A percentile compares a stretch with the other conserved stretches of the same genome.
Conservation (phyloP, 2,113 vertebrate species). For the Rhegmatorhina hoffmannsi region DNA sequence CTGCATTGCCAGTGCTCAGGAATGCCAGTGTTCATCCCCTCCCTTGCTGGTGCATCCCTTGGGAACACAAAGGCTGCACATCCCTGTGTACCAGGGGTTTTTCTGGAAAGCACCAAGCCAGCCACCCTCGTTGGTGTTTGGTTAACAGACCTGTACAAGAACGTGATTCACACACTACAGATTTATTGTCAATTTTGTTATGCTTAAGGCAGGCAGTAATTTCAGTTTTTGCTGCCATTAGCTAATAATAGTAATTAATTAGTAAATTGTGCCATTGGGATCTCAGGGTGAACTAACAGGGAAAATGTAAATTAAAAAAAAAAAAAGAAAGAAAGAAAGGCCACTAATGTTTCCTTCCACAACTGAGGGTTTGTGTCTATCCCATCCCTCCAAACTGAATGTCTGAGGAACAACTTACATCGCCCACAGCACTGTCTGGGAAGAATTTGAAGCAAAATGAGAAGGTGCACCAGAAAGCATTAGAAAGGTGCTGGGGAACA, state of each 20-base stretch:
- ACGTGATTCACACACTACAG: conserved; percentile 54
- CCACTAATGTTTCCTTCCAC: conserved; percentile 56
- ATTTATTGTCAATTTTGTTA: conserved; percentile 73
- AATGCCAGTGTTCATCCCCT: background rate
- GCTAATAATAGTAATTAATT: conserved; percentile 84
- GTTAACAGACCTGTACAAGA: conserved; percentile 1
- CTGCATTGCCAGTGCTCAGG: background rate
- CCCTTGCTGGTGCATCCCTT: background rate
- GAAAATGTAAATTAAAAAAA: conserved; percentile 71
- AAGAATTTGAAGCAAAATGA: conserved; percentile 46
- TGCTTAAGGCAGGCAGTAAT: conserved; percentile 77
- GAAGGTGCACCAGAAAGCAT: conserved; percentile 45
- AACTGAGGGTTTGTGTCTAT: conserved; percentile 49
- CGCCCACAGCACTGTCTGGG: conserved; percentile 53
- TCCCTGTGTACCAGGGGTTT: background rate
- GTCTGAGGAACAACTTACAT: conserved; percentile 62
- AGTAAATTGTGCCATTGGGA: conserved; percentile 73
- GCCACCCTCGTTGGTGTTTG: background rate
- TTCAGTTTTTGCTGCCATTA: conserved; percentile 76
- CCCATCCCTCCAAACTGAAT: conserved; percentile 61
- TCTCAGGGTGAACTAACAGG: conserved; percentile 75
- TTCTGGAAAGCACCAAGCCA: background rate
- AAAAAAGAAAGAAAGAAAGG: conserved; percentile 42
- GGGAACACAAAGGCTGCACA: background rate
- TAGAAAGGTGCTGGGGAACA: conserved; percentile 50